A percentile compares a stretch with the other conserved stretches of the same genome.
These are phyloP conservation scores for Phyllotreta cruciferae DNA, from an alignment of 2,888 invertebrate genomes.

Conservation along the genomic window DNA sequence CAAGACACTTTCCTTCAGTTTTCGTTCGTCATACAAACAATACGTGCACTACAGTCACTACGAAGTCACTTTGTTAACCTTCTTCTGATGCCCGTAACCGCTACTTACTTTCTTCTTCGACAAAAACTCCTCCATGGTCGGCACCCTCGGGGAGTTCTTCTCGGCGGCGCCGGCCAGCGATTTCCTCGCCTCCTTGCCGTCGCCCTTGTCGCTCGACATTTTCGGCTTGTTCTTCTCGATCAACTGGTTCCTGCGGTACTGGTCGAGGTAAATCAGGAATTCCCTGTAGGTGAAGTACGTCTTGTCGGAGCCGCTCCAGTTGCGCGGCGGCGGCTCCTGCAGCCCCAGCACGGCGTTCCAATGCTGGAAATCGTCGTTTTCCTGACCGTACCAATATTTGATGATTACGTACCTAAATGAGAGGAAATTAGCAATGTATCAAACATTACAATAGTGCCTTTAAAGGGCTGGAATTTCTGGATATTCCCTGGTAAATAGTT, in stretches of 20 bases:
- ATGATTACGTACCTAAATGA: conserved; percentile 74
- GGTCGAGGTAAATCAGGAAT: conserved; percentile 71
- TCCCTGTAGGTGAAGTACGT: conserved; percentile 75
- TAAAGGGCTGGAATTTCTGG: neutral
- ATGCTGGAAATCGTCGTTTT: conserved; percentile 74
- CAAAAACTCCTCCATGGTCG: conserved; percentile 65
- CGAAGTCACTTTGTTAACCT: conserved; percentile 46
- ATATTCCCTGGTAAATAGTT: neutral
- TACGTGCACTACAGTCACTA: conserved; percentile 32
- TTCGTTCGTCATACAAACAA: neutral
- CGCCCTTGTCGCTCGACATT: conserved; percentile 13
- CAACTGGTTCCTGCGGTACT: conserved; percentile 64
- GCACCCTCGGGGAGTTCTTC: conserved; percentile 61
- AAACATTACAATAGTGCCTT: neutral
- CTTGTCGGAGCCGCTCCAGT: conserved; percentile 74
- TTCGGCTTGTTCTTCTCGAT: conserved; percentile 51
- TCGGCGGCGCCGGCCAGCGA: conserved; percentile 42
- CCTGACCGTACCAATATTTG: conserved; percentile 77
- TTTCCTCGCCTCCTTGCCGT: neutral
- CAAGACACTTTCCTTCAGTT: neutral
- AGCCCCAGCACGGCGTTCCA: conserved; percentile 75
- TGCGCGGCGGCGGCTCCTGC: conserved; percentile 74
- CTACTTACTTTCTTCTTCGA: conserved; percentile 59
- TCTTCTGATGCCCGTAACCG: conserved; percentile 42
- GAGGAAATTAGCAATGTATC: neutral